Conservation (phyloP, 2,797 vertebrate genomes). For the Crenichthys baileyi region DNA sequence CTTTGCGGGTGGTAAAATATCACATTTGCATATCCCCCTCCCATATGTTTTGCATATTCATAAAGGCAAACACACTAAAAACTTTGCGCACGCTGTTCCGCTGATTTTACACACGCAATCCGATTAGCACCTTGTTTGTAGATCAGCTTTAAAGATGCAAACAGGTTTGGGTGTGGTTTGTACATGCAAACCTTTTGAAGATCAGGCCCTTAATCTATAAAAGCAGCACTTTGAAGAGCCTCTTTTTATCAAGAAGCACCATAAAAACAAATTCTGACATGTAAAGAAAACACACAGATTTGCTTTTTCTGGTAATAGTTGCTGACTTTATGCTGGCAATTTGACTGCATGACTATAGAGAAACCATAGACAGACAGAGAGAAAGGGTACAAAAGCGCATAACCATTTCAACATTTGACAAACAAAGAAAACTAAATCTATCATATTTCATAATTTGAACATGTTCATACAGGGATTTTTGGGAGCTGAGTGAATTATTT, state of each 20-base stretch:
- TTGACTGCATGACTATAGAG: background rate
- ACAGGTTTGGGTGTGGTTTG: no score
- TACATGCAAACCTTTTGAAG: no score
- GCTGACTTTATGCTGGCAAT: background rate
- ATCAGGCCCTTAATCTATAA: no score
- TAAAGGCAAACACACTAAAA: no score
- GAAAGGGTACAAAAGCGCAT: background rate
- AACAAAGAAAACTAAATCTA: background rate
- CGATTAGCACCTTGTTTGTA: no score
- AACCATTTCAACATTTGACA: background rate
- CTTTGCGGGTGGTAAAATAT: no score
- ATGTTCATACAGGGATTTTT: background rate
- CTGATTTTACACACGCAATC: no score
- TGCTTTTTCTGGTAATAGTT: background rate
- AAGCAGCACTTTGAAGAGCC: background rate
- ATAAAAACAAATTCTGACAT: background rate
- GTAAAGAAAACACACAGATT: background rate
- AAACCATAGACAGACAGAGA: background rate
- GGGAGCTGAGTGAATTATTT: constrained; percentile 43
- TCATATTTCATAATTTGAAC: background rate
- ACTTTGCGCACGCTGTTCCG: no score
- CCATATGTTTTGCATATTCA: no score
- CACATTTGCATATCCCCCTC: no score
- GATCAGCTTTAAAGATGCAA: no score
- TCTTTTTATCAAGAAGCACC: background rate